Evolutionary conservation across 1,140 invertebrate genomes (phyloP).

Genomic region (Sarcophaga peregrina): DNA sequence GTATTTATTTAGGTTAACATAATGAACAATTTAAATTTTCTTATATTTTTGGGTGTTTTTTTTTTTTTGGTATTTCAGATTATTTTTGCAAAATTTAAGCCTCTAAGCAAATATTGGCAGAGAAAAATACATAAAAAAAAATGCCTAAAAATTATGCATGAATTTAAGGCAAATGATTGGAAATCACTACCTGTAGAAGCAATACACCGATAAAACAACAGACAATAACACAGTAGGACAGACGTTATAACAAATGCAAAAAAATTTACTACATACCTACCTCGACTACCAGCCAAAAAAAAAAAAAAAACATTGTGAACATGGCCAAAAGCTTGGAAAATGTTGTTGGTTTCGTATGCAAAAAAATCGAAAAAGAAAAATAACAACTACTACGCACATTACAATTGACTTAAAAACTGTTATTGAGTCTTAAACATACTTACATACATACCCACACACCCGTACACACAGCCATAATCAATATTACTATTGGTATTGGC

Average conservation of each 20-base stretch:
- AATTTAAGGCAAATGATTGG: slow-evolving; percentile 37
- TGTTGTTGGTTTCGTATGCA: not conserved
- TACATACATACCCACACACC: not conserved
- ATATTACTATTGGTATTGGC: not conserved
- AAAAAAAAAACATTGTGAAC: not conserved
- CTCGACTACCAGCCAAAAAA: not conserved
- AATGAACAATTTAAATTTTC: slow-evolving; percentile 32
- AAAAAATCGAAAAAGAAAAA: too few species aligned
- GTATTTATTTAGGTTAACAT: slow-evolving; percentile 39
- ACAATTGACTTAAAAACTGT: slow-evolving; percentile 41
- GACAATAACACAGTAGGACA: not conserved
- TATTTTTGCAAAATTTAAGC: not conserved
- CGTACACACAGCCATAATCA: not conserved
- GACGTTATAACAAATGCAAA: slow-evolving; percentile 6
- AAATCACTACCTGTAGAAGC: slow-evolving; percentile 37
- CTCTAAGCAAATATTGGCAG: slow-evolving; percentile 33
- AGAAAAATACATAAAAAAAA: not conserved
- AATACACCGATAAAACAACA: not conserved
- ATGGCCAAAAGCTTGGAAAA: slow-evolving; percentile 11
- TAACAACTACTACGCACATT: slow-evolving; percentile 39
- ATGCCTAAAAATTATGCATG: slow-evolving; percentile 6
- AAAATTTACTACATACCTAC: not conserved
- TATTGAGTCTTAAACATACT: slow-evolving; percentile 24
- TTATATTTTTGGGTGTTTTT: too few species aligned
- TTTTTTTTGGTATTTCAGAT: not conserved